phyloP scores from a whole-genome alignment of 2,888 invertebrate genomes.

The Amblyteles armatorius region DNA sequence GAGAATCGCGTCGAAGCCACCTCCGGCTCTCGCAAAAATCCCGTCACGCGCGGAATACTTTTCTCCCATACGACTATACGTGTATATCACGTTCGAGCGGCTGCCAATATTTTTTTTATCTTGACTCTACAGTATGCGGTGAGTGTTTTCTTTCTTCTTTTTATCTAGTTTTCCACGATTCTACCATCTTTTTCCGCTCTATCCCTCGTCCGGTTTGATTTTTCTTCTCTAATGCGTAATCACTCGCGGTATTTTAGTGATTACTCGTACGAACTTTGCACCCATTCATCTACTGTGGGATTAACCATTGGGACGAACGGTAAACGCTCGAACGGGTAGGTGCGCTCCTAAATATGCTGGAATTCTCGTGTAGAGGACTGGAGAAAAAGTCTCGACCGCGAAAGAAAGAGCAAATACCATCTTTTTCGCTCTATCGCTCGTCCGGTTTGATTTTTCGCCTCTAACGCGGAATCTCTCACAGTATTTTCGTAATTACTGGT shows the following conservation, averaged over 20 bases:
- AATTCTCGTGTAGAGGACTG: no score
- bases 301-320: not conserved
- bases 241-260: not conserved
- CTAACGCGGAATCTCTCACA: not conserved
- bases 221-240: not conserved
- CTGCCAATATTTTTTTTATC: conserved; percentile 24
- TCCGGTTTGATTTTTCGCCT: conserved; percentile 21
- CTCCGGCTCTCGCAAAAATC: conserved; percentile 32
- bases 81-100: conserved; percentile 33
- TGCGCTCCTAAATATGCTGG: not conserved
- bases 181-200: not conserved
- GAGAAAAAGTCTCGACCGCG: no score
- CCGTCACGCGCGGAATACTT: conserved; percentile 43
- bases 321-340: not conserved
- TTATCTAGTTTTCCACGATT: not conserved
- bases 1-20: conserved; percentile 43
- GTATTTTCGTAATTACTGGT: not conserved
- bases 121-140: not conserved
- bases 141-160: not conserved
- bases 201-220: conserved; percentile 20
- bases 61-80: conserved; percentile 3
- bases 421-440: not conserved
- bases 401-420: not conserved
- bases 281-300: not conserved
- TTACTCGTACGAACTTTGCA: not conserved